Percentiles rank a stretch among this genome's conserved stretches.
phyloP scores from a whole-genome alignment of 2,113 vertebrate species.

The Hepsetus odoe region DNA sequence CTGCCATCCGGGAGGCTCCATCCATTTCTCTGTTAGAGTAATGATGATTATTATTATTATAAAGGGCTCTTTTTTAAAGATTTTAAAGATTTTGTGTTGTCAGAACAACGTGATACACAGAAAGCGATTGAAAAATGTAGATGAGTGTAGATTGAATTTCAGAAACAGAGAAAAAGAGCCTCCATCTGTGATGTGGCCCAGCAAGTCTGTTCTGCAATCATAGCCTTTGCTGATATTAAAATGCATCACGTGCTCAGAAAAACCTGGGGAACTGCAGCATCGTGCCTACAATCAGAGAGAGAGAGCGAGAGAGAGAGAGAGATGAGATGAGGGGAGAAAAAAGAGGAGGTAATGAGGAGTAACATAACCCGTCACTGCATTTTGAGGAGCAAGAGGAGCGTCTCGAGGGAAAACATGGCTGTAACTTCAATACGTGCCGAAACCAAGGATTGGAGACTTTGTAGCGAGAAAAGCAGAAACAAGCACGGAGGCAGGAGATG shows the following conservation, averaged over 20 bases:
- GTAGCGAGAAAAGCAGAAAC: not conserved
- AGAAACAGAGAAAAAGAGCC: not conserved
- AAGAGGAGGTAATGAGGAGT: slow-evolving; percentile 36
- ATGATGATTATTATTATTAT: too few relatives aligned
- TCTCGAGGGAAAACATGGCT: slow-evolving; percentile 16
- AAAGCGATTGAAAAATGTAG: not conserved
- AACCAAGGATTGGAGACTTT: not conserved
- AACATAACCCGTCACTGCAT: slow-evolving; percentile 27
- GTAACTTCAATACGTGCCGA: slow-evolving; percentile 23
- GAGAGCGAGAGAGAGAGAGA: slow-evolving; percentile 5
- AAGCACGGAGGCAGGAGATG: not conserved
- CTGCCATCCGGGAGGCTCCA: too few relatives aligned
- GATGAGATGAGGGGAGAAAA: not conserved
- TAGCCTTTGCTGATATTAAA: slow-evolving; percentile 28
- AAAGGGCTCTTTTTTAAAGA: too few relatives aligned
- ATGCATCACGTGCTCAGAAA: slow-evolving; percentile 17
- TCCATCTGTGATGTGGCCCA: not conserved
- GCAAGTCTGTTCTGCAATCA: not conserved
- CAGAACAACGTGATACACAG: too few relatives aligned
- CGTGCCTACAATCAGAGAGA: slow-evolving; percentile 1
- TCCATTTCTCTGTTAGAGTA: too few relatives aligned
- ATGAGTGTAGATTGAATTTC: not conserved
- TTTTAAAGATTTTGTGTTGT: not conserved
- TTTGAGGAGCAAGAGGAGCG: slow-evolving; percentile 22
- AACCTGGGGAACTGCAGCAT: not conserved